These are phyloP conservation scores for Drosophila pseudotakahashii DNA, from an alignment of 2,888 invertebrate species.

Conservation along the genomic window DNA sequence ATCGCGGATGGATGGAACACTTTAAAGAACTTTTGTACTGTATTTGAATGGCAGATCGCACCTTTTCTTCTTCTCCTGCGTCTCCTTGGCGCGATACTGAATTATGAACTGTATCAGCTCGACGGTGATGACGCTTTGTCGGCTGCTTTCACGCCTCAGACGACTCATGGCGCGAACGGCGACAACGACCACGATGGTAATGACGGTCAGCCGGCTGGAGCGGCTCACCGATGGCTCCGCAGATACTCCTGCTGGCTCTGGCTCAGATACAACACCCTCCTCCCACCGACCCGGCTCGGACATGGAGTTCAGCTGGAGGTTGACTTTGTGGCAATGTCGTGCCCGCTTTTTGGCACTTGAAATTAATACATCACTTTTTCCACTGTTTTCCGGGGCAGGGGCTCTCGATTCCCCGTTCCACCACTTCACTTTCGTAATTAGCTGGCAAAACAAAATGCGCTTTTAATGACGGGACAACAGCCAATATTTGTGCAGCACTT, in stretches of 20 bases:
- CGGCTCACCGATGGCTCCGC: constrained; percentile 37
- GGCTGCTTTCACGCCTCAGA: constrained; percentile 80
- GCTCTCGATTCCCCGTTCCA: not conserved
- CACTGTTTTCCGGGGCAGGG: not conserved
- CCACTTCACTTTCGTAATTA: constrained; percentile 57
- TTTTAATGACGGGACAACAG: constrained; percentile 65
- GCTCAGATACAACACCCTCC: constrained; percentile 37
- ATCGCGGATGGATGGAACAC: constrained; percentile 1
- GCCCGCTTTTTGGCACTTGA: constrained; percentile 35
- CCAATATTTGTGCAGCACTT: constrained; percentile 62
- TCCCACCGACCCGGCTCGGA: constrained; percentile 57
- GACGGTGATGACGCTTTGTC: constrained; percentile 83
- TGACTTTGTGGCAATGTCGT: constrained; percentile 73
- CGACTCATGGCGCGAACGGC: constrained; percentile 77
- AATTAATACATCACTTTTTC: constrained; percentile 42
- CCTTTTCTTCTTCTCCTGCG: constrained; percentile 83
- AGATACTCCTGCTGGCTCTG: constrained; percentile 36
- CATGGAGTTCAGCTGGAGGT: constrained; percentile 41
- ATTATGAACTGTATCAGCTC: constrained; percentile 84
- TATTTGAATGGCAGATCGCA: constrained; percentile 47
- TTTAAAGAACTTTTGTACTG: not conserved
- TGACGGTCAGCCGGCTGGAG: constrained; percentile 46
- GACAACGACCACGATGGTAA: constrained; percentile 46
- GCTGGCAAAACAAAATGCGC: constrained; percentile 67
- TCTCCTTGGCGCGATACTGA: constrained; percentile 83